phyloP scores from a whole-genome alignment of 2,113 vertebrate species.

The Prietella phreatophila region DNA sequence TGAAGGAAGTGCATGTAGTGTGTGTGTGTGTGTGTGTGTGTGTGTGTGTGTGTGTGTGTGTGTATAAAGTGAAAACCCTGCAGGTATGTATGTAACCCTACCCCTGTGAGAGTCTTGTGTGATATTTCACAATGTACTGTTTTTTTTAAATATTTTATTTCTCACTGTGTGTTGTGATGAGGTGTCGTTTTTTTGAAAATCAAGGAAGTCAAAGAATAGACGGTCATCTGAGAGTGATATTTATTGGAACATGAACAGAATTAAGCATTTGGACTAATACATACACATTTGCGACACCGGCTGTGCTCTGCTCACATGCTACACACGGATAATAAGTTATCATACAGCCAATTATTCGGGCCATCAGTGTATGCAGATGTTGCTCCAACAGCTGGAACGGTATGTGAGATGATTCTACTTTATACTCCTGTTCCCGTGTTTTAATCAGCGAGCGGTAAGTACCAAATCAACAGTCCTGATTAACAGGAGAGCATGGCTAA shows the following conservation, averaged over 20 bases:
- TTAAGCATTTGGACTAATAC: not conserved
- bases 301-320: slow-evolving; percentile 1
- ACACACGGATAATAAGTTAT: slow-evolving; percentile 43
- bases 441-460: slow-evolving; percentile 15
- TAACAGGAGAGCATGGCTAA: not conserved
- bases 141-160: slow-evolving; percentile 31
- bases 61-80: slow-evolving; percentile 11
- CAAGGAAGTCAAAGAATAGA: not conserved
- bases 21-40: not conserved
- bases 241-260: slow-evolving; percentile 10
- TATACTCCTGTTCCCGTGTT: not conserved
- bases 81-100: slow-evolving; percentile 32
- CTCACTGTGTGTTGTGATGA: not conserved
- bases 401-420: not conserved
- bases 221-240: not conserved
- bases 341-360: not conserved
- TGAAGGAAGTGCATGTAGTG: not conserved
- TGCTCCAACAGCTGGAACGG: slow-evolving; percentile 6
- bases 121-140: not conserved
- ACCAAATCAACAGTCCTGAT: slow-evolving; percentile 9
- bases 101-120: slow-evolving; percentile 25
- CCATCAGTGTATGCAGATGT: slow-evolving; percentile 20
- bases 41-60: not conserved
- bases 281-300: not conserved
- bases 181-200: not conserved